Base-by-base conservation (phyloP, 2,113 vertebrate genomes). In the Megalops atlanticus region DNA sequence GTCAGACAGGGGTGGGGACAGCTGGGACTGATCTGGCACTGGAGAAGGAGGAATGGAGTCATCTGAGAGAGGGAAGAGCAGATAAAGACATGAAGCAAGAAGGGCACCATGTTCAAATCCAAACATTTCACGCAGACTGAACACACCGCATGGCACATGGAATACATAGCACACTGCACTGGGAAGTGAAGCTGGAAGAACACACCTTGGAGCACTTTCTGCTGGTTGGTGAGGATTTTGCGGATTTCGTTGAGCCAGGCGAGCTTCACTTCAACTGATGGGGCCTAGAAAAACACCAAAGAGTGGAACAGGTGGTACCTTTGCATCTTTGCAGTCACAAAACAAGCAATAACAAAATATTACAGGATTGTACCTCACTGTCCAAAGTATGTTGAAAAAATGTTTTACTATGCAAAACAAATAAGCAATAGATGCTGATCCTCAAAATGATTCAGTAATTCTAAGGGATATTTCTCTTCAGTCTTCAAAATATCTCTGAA, bases 201-300 rank as follows among this genome's bases (percentile, higher is more conserved):
- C 27, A 68, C 93, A 97, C 97, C 96, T 96, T 94, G 93, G 82
- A 83, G 87, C 76, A 92, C 89, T 89, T 95, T 96, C 84, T 95
- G 95, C 86, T 96, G 96, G 85, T 94, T 96, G 86, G 95, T 94
- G 81, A 99, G 91, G 88, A 99, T 93, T 87, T 94, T 98, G 84
- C 93, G 90, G 78, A 99, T 96, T 94, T 98, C 96, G 70, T 90
- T 94, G 81, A 99, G 85, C 98, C 98, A 99, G 0, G 93, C 88
- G 81, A 94, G 93, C 93, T 99, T 99, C 89, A 97, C 91, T 83
- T 99, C 97, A 54, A 95, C 38, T 10, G 95, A 96, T 16, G 95
- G 92, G 84, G 98, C 98, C 98, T 99, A 78, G 49, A 87, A 82
- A 82, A 35, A 74, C 11, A 79, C 47, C 6, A 27, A 82, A 39